A percentile compares a stretch with the other conserved stretches of the same genome.
These are phyloP conservation scores for Mirza zaza DNA, from an alignment of 2,113 vertebrate genomes.

Conservation along the genomic window DNA sequence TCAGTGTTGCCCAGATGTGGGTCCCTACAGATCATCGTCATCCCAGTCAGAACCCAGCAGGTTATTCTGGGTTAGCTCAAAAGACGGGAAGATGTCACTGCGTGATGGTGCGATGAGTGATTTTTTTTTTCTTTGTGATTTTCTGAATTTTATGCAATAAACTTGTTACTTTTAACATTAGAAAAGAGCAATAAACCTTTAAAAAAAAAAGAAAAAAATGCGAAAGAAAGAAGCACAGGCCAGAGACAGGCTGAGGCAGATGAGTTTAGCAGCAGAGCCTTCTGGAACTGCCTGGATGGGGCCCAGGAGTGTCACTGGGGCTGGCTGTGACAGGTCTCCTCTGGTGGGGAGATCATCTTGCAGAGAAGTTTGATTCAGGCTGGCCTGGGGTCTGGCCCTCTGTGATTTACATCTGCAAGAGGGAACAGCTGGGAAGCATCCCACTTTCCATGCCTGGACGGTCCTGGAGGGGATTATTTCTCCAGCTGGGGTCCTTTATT, in stretches of 20 bases:
- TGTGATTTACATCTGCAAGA: neutral
- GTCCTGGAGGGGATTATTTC: neutral
- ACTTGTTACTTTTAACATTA: neutral
- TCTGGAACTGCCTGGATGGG: neutral
- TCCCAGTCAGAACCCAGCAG: neutral
- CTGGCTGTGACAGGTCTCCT: neutral
- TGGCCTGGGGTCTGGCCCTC: neutral
- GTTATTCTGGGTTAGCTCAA: neutral
- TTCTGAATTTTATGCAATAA: neutral
- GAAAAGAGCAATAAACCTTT: neutral
- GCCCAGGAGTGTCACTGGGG: neutral
- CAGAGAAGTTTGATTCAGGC: neutral
- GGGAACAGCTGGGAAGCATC: neutral
- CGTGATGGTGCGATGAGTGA: fast-evolving
- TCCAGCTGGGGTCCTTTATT: slow-evolving; percentile 51
- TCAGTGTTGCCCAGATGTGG: fast-evolving
- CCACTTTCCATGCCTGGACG: neutral
- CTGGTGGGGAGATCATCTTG: neutral
- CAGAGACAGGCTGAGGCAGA: neutral
- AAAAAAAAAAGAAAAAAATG: neutral
- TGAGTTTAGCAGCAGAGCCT: slow-evolving; percentile 1
- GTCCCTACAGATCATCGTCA: neutral
- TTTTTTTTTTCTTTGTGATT: neutral
- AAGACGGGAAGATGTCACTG: neutral
- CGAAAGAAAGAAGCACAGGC: neutral